Evolutionary conservation across 1,140 invertebrate species (phyloP).

Genomic region (Pararge aegeria): DNA sequence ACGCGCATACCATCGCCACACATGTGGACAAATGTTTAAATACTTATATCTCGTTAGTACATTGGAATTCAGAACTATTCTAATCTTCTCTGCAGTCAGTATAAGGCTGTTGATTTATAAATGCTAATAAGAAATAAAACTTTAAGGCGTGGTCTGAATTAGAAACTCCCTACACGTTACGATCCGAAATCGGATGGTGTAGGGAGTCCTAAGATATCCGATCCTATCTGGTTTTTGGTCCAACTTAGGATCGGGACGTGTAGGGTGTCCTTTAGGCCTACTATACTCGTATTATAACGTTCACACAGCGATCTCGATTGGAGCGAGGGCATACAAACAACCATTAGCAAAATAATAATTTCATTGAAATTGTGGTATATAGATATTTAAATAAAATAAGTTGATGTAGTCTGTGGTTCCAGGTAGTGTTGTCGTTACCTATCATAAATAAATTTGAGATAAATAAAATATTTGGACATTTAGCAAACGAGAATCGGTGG

Average conservation of each 20-base stretch:
- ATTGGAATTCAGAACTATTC: no score
- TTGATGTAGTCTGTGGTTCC: constrained; percentile 73
- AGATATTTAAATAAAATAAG: constrained; percentile 69
- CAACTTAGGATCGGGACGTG: neutral
- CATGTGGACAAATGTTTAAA: no score
- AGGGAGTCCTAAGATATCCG: no score
- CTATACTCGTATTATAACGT: neutral
- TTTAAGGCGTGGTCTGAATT: no score
- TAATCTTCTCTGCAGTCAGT: no score
- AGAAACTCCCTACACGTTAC: no score
- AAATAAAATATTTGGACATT: constrained; percentile 35
- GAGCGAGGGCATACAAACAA: constrained; percentile 49
- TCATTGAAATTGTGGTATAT: constrained; percentile 64
- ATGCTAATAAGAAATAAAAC: no score
- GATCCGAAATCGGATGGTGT: no score
- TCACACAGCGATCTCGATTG: constrained; percentile 41
- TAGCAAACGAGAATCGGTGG: constrained; percentile 47
- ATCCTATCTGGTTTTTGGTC: no score
- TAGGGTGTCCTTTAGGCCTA: neutral
- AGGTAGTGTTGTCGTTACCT: constrained; percentile 72
- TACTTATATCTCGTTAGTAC: no score
- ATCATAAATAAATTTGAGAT: constrained; percentile 45
- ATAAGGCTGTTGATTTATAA: no score
- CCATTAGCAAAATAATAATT: constrained; percentile 64
- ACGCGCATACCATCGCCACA: no score